Evolutionary conservation across 1,140 invertebrate genomes (phyloP).

Genomic region (Frieseomelitta varia): DNA sequence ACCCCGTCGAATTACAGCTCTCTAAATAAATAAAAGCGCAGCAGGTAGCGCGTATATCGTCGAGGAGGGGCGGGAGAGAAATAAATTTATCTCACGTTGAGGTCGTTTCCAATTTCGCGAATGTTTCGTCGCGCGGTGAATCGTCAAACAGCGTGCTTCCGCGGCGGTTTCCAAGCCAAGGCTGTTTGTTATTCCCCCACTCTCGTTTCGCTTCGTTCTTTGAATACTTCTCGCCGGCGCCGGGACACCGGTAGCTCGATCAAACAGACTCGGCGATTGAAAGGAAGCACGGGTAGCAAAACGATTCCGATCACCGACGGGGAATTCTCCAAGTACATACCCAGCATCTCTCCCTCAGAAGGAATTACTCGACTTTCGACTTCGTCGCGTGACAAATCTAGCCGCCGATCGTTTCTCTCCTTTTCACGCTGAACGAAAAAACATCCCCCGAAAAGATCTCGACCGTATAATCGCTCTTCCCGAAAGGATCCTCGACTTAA

Average conservation of each 20-base stretch:
- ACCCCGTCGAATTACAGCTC: too few species aligned
- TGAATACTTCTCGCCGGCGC: not conserved
- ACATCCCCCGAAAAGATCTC: too few species aligned
- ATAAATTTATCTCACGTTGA: constrained; percentile 34
- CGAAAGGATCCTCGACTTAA: not conserved
- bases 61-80: not conserved
- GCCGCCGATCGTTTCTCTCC: not conserved
- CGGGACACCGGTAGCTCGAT: not conserved
- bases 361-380: too few species aligned
- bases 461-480: too few species aligned
- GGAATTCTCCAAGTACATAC: not conserved
- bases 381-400: too few species aligned
- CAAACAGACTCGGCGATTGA: not conserved
- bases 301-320: not conserved
- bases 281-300: not conserved
- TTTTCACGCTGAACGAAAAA: not conserved
- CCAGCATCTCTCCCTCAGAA: too few species aligned
- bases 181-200: constrained; percentile 5
- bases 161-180: not conserved
- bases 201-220: constrained; percentile 1
- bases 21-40: too few species aligned
- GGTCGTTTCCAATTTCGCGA: constrained; percentile 53
- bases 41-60: too few species aligned
- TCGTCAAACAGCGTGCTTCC: constrained; percentile 33
- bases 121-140: constrained; percentile 44